Percentiles rank a stretch among this genome's conserved stretches.
These are phyloP conservation scores for Neotoma lepida DNA, from an alignment of 2,113 vertebrate species.

Conservation along the genomic window DNA sequence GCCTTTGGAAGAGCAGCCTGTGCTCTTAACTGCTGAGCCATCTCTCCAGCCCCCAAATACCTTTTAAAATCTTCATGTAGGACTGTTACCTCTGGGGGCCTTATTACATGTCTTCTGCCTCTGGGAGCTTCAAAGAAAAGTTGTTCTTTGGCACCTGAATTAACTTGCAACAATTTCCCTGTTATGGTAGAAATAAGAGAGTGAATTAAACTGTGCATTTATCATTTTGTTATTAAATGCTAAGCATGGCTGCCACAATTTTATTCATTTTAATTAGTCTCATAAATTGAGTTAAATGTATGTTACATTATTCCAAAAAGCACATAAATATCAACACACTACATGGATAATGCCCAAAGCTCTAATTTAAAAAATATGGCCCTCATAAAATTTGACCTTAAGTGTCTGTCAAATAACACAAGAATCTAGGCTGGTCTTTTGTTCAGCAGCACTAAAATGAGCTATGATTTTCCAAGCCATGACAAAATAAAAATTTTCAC, in stretches of 20 bases:
- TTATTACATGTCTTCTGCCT: conserved; percentile 92
- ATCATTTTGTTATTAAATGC: conserved; percentile 41
- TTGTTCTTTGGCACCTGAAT: conserved; percentile 97
- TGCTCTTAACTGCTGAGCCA: background rate
- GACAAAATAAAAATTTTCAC: background rate
- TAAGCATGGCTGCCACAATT: background rate
- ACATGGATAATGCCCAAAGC: background rate
- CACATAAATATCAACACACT: background rate
- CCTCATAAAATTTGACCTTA: conserved; percentile 25
- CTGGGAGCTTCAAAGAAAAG: conserved; percentile 98
- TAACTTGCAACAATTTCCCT: conserved; percentile 98
- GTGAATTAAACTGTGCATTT: conserved; percentile 51
- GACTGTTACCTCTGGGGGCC: conserved; percentile 88
- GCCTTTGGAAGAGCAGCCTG: background rate
- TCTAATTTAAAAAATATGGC: background rate
- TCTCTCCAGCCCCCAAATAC: background rate
- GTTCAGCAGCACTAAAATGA: background rate
- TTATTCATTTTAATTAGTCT: conserved; percentile 45
- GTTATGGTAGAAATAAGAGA: conserved; percentile 67
- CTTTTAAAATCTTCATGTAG: background rate
- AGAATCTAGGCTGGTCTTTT: background rate
- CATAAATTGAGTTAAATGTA: background rate
- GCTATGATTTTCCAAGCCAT: conserved; percentile 8
- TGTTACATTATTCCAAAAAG: background rate
- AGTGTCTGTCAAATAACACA: background rate